A percentile compares a stretch with the other conserved stretches of the same genome.
Conservation (phyloP, 2,888 invertebrate species). For the Hyles lineata region DNA sequence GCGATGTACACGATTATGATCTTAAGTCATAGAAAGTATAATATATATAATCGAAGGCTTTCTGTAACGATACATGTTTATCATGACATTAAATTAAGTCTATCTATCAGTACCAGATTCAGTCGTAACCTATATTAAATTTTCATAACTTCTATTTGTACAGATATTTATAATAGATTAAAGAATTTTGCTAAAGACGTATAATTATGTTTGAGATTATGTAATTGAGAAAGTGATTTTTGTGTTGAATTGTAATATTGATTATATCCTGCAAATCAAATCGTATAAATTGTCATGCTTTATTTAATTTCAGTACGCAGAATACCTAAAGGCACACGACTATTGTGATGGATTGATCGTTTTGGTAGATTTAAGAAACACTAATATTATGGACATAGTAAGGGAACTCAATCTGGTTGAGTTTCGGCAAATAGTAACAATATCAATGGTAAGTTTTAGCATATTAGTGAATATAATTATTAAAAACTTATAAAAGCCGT, state of each 20-base stretch:
- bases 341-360: conserved; percentile 41
- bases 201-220: too few species aligned
- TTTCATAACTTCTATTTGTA: too few species aligned
- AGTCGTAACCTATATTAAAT: too few species aligned
- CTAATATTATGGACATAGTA: conserved; percentile 38
- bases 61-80: too few species aligned
- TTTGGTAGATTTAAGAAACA: conserved; percentile 41
- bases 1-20: too few species aligned
- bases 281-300: neutral
- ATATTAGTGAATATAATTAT: neutral
- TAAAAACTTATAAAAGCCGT: neutral
- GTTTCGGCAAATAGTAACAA: conserved; percentile 38
- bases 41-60: too few species aligned
- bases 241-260: neutral
- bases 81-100: too few species aligned
- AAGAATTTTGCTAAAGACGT: too few species aligned
- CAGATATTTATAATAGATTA: too few species aligned
- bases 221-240: too few species aligned
- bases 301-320: conserved; percentile 40
- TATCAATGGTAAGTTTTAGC: conserved; percentile 40
- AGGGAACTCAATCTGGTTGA: conserved; percentile 40
- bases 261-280: neutral
- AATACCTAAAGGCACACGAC: conserved; percentile 43
- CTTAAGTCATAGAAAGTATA: neutral
- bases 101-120: too few species aligned